phyloP scores from a whole-genome alignment of 1,140 invertebrate genomes.

The Vanessa atalanta region DNA sequence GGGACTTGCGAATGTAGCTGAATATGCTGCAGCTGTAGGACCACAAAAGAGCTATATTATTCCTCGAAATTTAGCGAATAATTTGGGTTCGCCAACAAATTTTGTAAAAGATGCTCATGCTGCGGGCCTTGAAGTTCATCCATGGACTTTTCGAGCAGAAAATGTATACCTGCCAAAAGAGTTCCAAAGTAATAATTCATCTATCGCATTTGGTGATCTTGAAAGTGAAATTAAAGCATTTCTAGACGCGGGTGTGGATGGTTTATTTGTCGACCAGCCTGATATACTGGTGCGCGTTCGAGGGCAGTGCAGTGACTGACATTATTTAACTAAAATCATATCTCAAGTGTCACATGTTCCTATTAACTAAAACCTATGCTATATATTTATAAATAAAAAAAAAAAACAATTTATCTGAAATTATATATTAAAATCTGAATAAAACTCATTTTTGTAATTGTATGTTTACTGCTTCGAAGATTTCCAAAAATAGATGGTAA shows the following conservation, averaged over 20 bases:
- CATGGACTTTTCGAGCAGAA: constrained; percentile 70
- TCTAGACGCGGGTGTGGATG: constrained; percentile 61
- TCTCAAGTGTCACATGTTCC: not conserved
- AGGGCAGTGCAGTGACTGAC: constrained; percentile 20
- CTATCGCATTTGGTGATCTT: constrained; percentile 54
- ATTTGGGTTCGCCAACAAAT: constrained; percentile 51
- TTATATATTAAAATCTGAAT: too few relatives aligned
- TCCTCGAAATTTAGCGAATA: constrained; percentile 56
- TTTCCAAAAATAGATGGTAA: too few relatives aligned
- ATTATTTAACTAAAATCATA: not conserved
- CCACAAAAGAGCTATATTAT: constrained; percentile 70
- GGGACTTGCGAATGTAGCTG: constrained; percentile 61
- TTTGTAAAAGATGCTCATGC: constrained; percentile 67
- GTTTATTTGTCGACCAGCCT: constrained; percentile 66
- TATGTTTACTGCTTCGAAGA: too few relatives aligned
- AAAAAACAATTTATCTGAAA: too few relatives aligned
- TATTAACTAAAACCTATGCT: too few relatives aligned
- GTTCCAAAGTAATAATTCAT: constrained; percentile 45
- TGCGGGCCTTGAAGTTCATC: constrained; percentile 65
- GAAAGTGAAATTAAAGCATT: constrained; percentile 56
- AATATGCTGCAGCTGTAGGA: constrained; percentile 66
- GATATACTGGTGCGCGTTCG: constrained; percentile 51
- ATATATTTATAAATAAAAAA: too few relatives aligned
- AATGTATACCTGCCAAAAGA: constrained; percentile 62
- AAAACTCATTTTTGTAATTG: too few relatives aligned